Conservation (phyloP, 2,888 invertebrate species). For the Xanthia icteritia region DNA sequence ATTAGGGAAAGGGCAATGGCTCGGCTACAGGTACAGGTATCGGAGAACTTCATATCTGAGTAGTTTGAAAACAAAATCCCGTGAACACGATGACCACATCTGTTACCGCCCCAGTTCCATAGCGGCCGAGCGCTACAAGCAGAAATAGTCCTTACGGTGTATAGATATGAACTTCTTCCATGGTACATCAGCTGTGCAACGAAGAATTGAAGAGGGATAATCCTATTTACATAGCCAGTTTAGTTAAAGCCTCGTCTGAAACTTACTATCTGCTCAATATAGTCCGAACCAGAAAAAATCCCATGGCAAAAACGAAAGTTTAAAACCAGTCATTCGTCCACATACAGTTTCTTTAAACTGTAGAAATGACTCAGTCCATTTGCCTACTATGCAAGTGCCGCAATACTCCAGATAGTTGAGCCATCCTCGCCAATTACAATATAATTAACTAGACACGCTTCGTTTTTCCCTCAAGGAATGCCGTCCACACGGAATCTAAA, state of each 20-base stretch:
- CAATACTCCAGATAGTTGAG: slow-evolving; percentile 47
- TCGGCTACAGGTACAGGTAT: no score
- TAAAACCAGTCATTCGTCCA: not conserved
- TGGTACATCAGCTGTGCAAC: not conserved
- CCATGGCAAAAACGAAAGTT: not conserved
- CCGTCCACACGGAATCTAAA: slow-evolving; percentile 64
- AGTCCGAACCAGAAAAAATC: not conserved
- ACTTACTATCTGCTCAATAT: not conserved
- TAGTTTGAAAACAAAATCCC: no score
- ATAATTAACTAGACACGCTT: slow-evolving; percentile 56
- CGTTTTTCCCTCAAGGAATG: slow-evolving; percentile 62
- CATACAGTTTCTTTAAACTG: not conserved
- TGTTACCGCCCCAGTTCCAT: no score
- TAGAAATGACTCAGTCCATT: slow-evolving; percentile 37
- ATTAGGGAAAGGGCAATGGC: no score
- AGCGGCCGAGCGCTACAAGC: no score
- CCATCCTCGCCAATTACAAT: slow-evolving; percentile 63
- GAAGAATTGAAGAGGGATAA: slow-evolving; percentile 22
- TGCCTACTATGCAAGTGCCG: slow-evolving; percentile 43
- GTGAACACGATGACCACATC: no score
- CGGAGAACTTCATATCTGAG: no score
- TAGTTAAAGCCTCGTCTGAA: not conserved
- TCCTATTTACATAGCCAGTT: not conserved
- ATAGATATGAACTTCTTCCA: no score
- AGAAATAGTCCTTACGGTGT: no score